Evolutionary conservation across 2,888 invertebrate species (phyloP), one percentile per base, ranked within the genome.

Genomic region (Gandaritis pyraliata): DNA sequence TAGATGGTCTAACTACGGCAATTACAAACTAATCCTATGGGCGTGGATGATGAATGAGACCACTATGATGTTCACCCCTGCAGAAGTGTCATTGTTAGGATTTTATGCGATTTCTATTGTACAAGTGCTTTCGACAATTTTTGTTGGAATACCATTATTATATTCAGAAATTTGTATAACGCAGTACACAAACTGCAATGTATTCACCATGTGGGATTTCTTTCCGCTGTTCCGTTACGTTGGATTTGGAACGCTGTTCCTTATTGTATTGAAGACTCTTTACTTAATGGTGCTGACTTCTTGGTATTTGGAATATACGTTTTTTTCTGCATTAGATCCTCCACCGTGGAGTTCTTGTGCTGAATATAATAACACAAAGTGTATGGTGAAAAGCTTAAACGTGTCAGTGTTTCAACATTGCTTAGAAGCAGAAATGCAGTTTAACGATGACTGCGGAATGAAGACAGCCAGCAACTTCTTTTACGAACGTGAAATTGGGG

Each of bases 81-180:
- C 78, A 3, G 81, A 84, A 52, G 77, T 89, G 66, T 81, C 89
- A 3, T 83, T 87, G 61, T 77, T 73, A 57, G 86, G 85, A 58
- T 86, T 82, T 66, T 89, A 86, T 64, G 58, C 81, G 2, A 80
- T 83, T 63, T 72, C 72, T 39, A 4, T 66, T 6, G 53, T 88
- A 49, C 81, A 87, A 69, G 48, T 77, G 29, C 11, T 81, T 11
- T 65, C 81, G 38, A 73, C 82, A n/a, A 78, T 89, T 65, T 78
- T 89, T 58, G 68, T 88, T 39, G 88, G 87, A 50, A 84, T 89
- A 72, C 91, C 91, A 51, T 65, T 90, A 48, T 80, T 87, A 39
- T 90, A 88, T 74, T 88, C 90, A 13, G 89, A 90, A 71, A 83
- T 91, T 68, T 86, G 86, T 71, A 68, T 92, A 49, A 83, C 85